Conservation (phyloP, 2,113 vertebrate genomes). For the Lophochroa leadbeateri region DNA sequence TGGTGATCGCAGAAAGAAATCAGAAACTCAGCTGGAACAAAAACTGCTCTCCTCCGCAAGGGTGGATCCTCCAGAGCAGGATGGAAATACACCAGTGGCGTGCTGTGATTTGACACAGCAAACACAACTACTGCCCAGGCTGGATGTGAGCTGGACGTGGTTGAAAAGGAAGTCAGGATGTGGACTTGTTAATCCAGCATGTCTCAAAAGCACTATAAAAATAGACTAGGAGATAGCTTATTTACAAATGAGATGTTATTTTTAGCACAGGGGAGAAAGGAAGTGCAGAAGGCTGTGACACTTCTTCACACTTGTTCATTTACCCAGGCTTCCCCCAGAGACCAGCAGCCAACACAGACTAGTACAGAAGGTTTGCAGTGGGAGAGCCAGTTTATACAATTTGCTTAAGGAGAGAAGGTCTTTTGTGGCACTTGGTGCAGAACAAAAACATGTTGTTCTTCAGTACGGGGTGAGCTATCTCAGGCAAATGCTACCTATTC, state of each 20-base stretch:
- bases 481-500: constrained; percentile 28
- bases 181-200: not conserved
- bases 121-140: not conserved
- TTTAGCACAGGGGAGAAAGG: not conserved
- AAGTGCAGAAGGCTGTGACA: constrained; percentile 24
- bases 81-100: not conserved
- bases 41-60: not conserved
- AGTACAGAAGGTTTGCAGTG: not conserved
- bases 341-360: not conserved
- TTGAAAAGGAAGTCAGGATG: not conserved
- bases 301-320: constrained; percentile 53
- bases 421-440: constrained; percentile 3
- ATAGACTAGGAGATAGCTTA: not conserved
- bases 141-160: not conserved
- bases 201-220: constrained; percentile 6
- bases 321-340: not conserved
- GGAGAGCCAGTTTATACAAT: constrained; percentile 6
- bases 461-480: not conserved
- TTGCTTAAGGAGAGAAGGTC: not conserved
- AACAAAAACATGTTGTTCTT: constrained; percentile 26
- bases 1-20: not conserved
- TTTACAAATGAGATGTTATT: constrained; percentile 51
- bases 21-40: not conserved
- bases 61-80: not conserved
- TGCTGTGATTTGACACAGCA: constrained; percentile 4